Base-by-base conservation (phyloP, 2,888 invertebrate genomes). In the Tenthredo mesomela region DNA sequence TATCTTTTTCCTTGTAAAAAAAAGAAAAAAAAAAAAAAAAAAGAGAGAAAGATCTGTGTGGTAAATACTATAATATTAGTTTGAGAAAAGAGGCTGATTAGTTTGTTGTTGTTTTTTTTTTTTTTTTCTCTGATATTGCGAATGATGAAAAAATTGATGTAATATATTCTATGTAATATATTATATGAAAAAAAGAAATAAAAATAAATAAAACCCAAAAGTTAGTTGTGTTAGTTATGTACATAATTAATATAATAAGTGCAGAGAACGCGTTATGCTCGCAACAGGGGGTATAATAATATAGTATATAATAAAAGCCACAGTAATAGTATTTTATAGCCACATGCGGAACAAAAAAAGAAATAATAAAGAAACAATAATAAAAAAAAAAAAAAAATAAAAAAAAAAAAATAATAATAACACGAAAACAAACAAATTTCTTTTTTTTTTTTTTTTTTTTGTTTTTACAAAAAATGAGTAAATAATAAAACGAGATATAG, bases 211-310 rank as follows among this genome's bases (percentile, higher is more conserved):
- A 61, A 61, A 61, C 25, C 61, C 9, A 21, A 61, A 61, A 25
- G 18, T 67, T 67, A 67, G 67, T 67, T 67, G 67, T 67, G 33
- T 67, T 67, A 67, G 33, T 15, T 67, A 15, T 50, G 21, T 15
- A 67, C 29, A 29, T 29, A n/a, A n/a, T n/a, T n/a, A 1, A 29
- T 18, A 33, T 67, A 67, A 18, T 85, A 88, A 3, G 25, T 25
- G 37, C 37, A 7, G 18, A 37, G 33, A 33, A 33, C 33, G 33
- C 67, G 67, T 29, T 67, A 7, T 67, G 18, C 67, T 67, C 67
- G 67, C 67, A 33, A 33, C 67, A 67, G 7, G 18, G 33, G 33
- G 67, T 33, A 7, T n/a, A n/a, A n/a, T n/a, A n/a, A n/a, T 37
- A 37, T 37, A 37, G 37, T 37, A 37, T 37, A 33, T 33, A 33